Evolutionary conservation across 2,888 invertebrate species (phyloP), one percentile per base, ranked within the genome.

Genomic region (Plemyria rubiginata): DNA sequence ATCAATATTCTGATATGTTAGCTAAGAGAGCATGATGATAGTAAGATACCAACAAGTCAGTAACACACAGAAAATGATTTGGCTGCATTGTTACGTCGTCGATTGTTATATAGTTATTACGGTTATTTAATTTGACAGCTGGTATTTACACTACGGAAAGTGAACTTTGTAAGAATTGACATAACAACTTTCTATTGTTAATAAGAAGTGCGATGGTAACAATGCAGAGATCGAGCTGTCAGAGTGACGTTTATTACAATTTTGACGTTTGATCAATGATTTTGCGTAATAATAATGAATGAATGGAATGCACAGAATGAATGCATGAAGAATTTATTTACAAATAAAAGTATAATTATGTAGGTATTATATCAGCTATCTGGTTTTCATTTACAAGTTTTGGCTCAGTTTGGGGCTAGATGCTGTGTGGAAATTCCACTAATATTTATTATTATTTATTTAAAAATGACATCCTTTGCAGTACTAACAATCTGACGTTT

Each of bases 101-200:
- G 58, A 50, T 57, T 54, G 56, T 60, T 54, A 65, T 60, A 46
- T 45, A 46, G 56, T 54, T 63, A 68, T 64, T 64, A 68, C 62
- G 52, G 54, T 67, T 68, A 65, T 68, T 70, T 65, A 64, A 68
- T 70, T 67, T 68, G 67, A 66, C 70, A 68, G 50, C 56, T 66
- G 68, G 49, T 67, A 70, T 67, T 68, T 64, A 62, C 64, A 54
- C 60, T 62, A 50, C 66, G 64, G 68, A 66, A 67, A 70, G 64
- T 59, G 68, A 68, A 58, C 55, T 60, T 60, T 54, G 62, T 41
- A 41, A 57, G 64, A 65, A 65, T 71, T 71, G 66, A 71, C 62
- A 65, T 69, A 71, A 71, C 58, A 58, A 60, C 69, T 71, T 71
- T 71, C 71, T 71, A 69, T 71, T 71, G 68, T 71, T 68, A 60